Evolutionary conservation across 2,113 vertebrate genomes (phyloP).

Genomic region (Triplophysa siluroides): DNA sequence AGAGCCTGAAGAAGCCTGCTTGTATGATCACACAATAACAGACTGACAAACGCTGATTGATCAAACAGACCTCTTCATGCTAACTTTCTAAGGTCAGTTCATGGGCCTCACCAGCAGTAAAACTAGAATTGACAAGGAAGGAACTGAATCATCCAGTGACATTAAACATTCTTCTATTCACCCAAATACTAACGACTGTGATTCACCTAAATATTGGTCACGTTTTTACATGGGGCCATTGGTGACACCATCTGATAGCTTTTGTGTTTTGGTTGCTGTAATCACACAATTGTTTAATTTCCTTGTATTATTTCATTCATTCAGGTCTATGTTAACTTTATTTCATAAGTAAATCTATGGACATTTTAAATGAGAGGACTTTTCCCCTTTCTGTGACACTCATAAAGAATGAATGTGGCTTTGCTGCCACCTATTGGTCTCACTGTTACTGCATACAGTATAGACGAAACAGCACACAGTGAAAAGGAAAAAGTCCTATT

Average conservation of each 20-base stretch:
- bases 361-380: too few relatives aligned
- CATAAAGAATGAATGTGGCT: neutral
- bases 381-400: neutral
- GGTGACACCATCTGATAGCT: neutral
- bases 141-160: constrained; percentile 27
- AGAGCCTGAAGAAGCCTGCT: constrained; percentile 14
- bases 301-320: neutral
- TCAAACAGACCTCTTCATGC: constrained; percentile 25
- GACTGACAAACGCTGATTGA: constrained; percentile 16
- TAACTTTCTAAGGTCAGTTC: constrained; percentile 27
- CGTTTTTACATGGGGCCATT: neutral
- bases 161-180: constrained; percentile 35
- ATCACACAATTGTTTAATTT: neutral
- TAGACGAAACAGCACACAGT: neutral
- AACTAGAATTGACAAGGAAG: constrained; percentile 1
- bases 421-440: constrained; percentile 26
- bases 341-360: too few relatives aligned
- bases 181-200: constrained; percentile 4
- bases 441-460: neutral
- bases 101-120: constrained; percentile 4
- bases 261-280: neutral
- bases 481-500: too few relatives aligned
- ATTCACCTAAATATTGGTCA: neutral
- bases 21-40: neutral
- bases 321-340: neutral